These are phyloP conservation scores for Hemaris fuciformis DNA, from an alignment of 2,888 invertebrate species.

Conservation along the genomic window DNA sequence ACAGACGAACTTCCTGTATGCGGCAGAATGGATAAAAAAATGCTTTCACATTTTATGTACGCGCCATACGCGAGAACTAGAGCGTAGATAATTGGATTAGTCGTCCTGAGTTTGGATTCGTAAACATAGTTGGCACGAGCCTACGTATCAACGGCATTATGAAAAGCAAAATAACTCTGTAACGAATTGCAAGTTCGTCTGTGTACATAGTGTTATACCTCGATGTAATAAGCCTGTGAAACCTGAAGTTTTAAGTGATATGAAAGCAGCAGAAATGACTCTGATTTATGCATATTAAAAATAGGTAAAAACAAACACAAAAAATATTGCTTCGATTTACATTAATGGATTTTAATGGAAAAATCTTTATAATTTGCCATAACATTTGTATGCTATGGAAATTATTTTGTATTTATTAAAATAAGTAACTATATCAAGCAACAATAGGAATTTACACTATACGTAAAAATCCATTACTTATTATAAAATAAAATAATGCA, in stretches of 20 bases:
- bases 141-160: not conserved
- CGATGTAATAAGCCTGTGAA: not conserved
- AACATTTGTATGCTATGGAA: no score
- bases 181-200: not conserved
- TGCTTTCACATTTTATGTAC: constrained; percentile 50
- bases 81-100: constrained; percentile 47
- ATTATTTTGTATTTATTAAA: no score
- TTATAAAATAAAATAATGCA: not conserved
- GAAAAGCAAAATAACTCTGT: not conserved
- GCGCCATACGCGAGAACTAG: constrained; percentile 43
- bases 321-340: no score
- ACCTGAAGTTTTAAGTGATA: not conserved
- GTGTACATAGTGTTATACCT: not conserved
- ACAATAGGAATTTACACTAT: no score
- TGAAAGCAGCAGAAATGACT: not conserved
- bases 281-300: no score
- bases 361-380: no score
- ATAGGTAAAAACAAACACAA: no score
- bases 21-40: constrained; percentile 46
- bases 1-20: constrained; percentile 52
- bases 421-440: no score
- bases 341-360: no score
- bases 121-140: constrained; percentile 15
- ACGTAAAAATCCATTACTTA: no score
- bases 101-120: constrained; percentile 26